phyloP scores from a whole-genome alignment of 2,888 invertebrate species.

The Rotaria sp. region DNA sequence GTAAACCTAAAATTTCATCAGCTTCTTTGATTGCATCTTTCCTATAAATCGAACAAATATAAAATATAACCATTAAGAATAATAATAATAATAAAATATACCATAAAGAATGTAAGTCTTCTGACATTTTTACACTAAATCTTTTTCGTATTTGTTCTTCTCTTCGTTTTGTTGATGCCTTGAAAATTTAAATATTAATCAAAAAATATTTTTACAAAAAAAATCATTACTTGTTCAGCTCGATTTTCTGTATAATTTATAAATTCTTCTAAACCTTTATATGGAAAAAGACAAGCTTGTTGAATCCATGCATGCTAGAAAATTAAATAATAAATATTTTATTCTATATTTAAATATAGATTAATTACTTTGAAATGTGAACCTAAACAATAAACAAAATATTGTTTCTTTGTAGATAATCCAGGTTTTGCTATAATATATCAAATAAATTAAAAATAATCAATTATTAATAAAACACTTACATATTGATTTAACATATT shows the following conservation, averaged over 20 bases:
- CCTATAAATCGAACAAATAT: background rate
- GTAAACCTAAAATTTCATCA: background rate
- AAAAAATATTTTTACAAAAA: background rate
- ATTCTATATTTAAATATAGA: background rate
- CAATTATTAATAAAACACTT: background rate
- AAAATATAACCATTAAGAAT: background rate
- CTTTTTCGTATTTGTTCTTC: background rate
- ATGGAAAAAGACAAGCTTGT: background rate
- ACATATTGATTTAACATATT: background rate
- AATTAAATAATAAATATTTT: background rate
- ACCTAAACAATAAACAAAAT: background rate
- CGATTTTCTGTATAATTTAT: background rate
- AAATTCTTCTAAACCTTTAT: background rate
- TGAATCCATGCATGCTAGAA: background rate
- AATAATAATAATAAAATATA: background rate
- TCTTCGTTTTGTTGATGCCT: background rate
- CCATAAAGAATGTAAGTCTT: background rate
- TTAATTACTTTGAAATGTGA: background rate
- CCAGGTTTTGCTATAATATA: background rate
- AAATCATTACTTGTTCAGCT: background rate
- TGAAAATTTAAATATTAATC: background rate
- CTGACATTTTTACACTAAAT: background rate
- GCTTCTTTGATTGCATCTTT: background rate
- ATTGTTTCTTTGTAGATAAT: background rate
- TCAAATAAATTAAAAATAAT: background rate